phyloP scores from a whole-genome alignment of 2,113 vertebrate species.

The Ovis aries region ARS-UI_Ramb_v3.0 NC_056070.1:8900001-8900500 shows the following conservation, averaged over 20 bases:
- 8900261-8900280: conserved; percentile 33
- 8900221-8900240: background rate
- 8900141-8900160: background rate
- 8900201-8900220: background rate
- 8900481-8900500: background rate
- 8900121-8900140: background rate
- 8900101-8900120: background rate
- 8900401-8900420: background rate
- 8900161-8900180: background rate
- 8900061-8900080: background rate
- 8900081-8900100: background rate
- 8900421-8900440: conserved; percentile 38
- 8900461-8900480: background rate
- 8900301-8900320: conserved; percentile 42
- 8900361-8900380: background rate
- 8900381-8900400: background rate
- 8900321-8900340: conserved; percentile 12
- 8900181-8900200: background rate
- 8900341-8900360: conserved; percentile 17
- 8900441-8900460: background rate
- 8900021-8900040: background rate
- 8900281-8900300: conserved; percentile 36
- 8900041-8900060: conserved; percentile 1
- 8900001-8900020: conserved; percentile 5
- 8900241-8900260: background rate